Evolutionary conservation across 1,140 invertebrate species (phyloP).

Genomic region (Triops longicaudatus): DNA sequence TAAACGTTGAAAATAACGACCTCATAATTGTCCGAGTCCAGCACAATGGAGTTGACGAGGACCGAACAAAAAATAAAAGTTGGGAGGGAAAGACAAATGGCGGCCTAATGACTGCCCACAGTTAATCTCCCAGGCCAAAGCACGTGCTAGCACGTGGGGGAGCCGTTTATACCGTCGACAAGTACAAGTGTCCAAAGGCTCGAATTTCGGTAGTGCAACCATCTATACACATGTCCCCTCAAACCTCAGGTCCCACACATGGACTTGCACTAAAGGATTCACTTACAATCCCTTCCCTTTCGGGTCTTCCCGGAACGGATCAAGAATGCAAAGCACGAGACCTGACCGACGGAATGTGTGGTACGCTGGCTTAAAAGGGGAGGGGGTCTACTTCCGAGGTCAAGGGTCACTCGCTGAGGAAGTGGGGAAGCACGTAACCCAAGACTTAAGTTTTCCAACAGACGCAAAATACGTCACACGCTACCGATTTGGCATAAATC

Average conservation of each 20-base stretch:
- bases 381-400: background rate
- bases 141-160: background rate
- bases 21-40: background rate
- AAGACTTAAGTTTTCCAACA: too few species aligned
- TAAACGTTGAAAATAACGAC: too few species aligned
- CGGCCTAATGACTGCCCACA: background rate
- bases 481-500: too few species aligned
- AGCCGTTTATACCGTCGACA: background rate
- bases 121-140: background rate
- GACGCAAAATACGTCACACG: too few species aligned
- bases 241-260: too few species aligned
- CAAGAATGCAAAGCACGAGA: background rate
- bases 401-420: background rate
- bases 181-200: background rate
- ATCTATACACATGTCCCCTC: background rate
- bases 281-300: background rate
- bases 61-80: background rate
- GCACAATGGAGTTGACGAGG: background rate
- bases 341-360: too few species aligned
- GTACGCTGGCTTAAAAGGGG: too few species aligned
- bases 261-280: background rate
- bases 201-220: background rate
- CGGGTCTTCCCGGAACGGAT: background rate
- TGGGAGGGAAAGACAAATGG: background rate
- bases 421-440: too few species aligned